Conservation (phyloP, 2,888 invertebrate species). For the Ischnus inquisitorius region DNA sequence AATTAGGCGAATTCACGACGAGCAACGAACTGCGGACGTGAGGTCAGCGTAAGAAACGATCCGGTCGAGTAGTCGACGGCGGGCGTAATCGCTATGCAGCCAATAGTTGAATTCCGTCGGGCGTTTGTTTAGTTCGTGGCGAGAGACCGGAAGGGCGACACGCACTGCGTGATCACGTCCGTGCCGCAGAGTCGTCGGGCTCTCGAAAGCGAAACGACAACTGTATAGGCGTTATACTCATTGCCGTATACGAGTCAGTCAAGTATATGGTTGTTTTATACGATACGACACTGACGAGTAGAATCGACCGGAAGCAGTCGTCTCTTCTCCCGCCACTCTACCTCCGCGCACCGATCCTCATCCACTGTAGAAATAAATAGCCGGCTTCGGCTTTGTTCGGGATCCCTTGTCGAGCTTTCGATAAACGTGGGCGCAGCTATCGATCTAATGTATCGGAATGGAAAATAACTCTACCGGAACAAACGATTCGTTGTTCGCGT, state of each 20-base stretch:
- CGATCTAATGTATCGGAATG: constrained; percentile 9
- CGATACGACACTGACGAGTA: constrained; percentile 52
- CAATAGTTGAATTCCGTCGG: constrained; percentile 31
- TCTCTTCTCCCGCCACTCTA: constrained; percentile 42
- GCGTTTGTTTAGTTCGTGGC: constrained; percentile 40
- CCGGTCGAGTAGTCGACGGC: constrained; percentile 11
- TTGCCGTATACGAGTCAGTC: constrained; percentile 3
- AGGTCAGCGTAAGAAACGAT: constrained; percentile 26
- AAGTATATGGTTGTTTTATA: constrained; percentile 2
- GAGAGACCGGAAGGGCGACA: constrained; percentile 62
- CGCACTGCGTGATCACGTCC: constrained; percentile 65
- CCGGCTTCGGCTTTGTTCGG: constrained; percentile 18
- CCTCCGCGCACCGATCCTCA: constrained; percentile 34
- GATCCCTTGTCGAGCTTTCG: constrained; percentile 7
- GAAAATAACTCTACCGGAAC: background rate
- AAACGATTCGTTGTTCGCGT: background rate
- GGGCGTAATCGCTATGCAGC: constrained; percentile 17
- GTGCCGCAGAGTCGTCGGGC: constrained; percentile 41
- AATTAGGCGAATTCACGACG: background rate
- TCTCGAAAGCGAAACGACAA: constrained; percentile 65
- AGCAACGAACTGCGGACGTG: constrained; percentile 24
- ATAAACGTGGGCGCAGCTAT: constrained; percentile 23
- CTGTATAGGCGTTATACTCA: constrained; percentile 18
- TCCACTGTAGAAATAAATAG: constrained; percentile 23
- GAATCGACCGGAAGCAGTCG: constrained; percentile 62